Base-by-base conservation (phyloP, 2,797 vertebrate species). In the Poecile montanus region DNA sequence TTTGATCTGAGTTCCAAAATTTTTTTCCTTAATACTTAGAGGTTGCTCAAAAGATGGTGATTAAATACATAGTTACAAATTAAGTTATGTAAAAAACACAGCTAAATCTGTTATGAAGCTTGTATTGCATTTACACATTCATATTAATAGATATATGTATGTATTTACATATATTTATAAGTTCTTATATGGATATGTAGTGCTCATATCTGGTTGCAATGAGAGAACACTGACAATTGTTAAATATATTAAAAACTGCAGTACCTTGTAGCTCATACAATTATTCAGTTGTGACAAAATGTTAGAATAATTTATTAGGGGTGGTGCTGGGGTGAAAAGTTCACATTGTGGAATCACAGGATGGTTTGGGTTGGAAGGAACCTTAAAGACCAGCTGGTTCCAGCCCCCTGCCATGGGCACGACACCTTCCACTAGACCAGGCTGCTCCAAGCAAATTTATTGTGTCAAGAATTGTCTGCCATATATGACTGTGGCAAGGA, bases 241-340 rank as follows among this genome's bases (percentile, higher is more conserved):
- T 60, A 42, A 71, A 63, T 38, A 25, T 27, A 30, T 19, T 70
- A 13, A 85, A 77, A 87, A 6, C 9, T 71, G 9, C 19, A 74
- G 7, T 68, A n/a, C 34, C 1, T 12, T 44, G 19, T 40, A 47
- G 60, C 62, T 34, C 1, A 0, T 23, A 21, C 10, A 40, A 45
- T 57, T 60, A 51, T 50, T 34, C 58, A 40, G 66, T 58, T 57
- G 30, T 50, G 8, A 61, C 6, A 71, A 84, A 72, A 20, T 45
- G 3, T 50, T 77, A 50, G 12, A 54, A 27, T 75, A 58, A 54
- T 53, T 66, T 8, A 30, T 53, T 44, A 56, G 42, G 21, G 17
- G 16, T 61, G 26, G 18, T 47, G 21, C 40, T 66, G 11, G 5
- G 17, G 6, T 8, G 2, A 82, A 8, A 80, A 67, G 4, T 56